phyloP scores from a whole-genome alignment of 2,888 invertebrate species.

The Melolontha melolontha region DNA sequence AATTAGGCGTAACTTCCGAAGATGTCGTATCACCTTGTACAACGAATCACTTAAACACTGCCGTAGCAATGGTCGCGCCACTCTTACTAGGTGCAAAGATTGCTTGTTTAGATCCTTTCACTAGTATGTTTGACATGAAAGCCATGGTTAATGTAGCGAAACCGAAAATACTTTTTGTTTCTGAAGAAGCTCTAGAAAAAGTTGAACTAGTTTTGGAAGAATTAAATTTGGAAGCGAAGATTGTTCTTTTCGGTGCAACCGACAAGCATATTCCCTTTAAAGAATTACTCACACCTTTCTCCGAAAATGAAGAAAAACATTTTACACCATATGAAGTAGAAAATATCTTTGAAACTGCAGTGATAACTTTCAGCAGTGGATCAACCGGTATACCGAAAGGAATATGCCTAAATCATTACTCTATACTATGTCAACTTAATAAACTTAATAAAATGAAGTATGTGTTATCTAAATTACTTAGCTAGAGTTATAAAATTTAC shows the following conservation, averaged over 20 bases:
- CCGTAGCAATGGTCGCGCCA: slow-evolving; percentile 66
- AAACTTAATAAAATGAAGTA: neutral
- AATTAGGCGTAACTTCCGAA: slow-evolving; percentile 50
- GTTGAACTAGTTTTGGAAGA: slow-evolving; percentile 20
- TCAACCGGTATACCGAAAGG: slow-evolving; percentile 50
- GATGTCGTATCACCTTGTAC: slow-evolving; percentile 67
- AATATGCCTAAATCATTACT: slow-evolving; percentile 49
- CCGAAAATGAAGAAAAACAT: slow-evolving; percentile 44
- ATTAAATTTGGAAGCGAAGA: slow-evolving; percentile 15
- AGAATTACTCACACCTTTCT: slow-evolving; percentile 35
- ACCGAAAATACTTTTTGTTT: slow-evolving; percentile 47
- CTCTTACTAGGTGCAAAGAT: slow-evolving; percentile 63
- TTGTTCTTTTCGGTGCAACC: slow-evolving; percentile 45
- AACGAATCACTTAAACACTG: slow-evolving; percentile 64
- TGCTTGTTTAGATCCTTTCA: slow-evolving; percentile 54
- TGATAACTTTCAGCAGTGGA: slow-evolving; percentile 46
- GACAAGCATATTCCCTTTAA: slow-evolving; percentile 33
- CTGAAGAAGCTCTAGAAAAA: slow-evolving; percentile 38
- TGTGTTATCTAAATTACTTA: neutral
- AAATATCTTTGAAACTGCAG: slow-evolving; percentile 31
- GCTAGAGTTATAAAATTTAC: neutral
- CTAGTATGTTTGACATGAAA: slow-evolving; percentile 50
- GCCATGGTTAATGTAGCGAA: slow-evolving; percentile 51
- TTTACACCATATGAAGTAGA: slow-evolving; percentile 45
- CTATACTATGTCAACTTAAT: slow-evolving; percentile 5